Evolutionary conservation across 2,797 vertebrate species (phyloP), one percentile per base, ranked within the genome.

Genomic region (Lacerta agilis): DNA sequence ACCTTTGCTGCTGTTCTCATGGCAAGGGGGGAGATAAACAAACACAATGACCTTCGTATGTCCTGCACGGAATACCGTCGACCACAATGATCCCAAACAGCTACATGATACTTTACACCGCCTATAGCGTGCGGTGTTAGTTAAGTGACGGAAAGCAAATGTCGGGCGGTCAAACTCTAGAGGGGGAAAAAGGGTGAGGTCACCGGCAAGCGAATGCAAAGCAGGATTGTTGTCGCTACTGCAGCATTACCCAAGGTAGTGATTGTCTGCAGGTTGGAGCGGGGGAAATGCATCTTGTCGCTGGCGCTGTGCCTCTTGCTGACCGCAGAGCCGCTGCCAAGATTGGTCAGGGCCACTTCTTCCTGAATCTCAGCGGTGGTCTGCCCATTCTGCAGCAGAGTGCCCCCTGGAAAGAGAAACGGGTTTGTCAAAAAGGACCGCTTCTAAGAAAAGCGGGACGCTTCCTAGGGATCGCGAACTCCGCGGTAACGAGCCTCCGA

Each of bases 291-390:
- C 92, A 98, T 97, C 95, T 98, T 98, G 82, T 99, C 98, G 0
- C 97, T 97, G 55, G 96, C 96, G 84, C 98, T 99, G 94, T 98
- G 98, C 49, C 97, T 97, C 94, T 99, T 99, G 96, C 97, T 98
- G 5, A 97, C 92, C 25, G 97, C 95, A 0, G 97, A 95, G 20
- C 96, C 94, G 15, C 97, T 97, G 36, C 97, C 97, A 94, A 99
- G 92, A 90, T 96, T 99, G 86, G 98, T 99, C 92, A 99, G 96
- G 0, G 98, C 98, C 90, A 99, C 98, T 91, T 99, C 99, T 89
- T 99, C 99, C 89, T 98, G 98, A 95, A 99, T 98, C 97, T 99
- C 98, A 1, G 98, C 94, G 0, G 97, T 97, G 85, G 97, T 97
- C 96, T 99, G 98, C 61, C 99, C 99, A 0, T 99, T 99, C 89